These are phyloP conservation scores for Drosophila bocqueti DNA, from an alignment of 1,140 invertebrate genomes.

Conservation along the genomic window DNA sequence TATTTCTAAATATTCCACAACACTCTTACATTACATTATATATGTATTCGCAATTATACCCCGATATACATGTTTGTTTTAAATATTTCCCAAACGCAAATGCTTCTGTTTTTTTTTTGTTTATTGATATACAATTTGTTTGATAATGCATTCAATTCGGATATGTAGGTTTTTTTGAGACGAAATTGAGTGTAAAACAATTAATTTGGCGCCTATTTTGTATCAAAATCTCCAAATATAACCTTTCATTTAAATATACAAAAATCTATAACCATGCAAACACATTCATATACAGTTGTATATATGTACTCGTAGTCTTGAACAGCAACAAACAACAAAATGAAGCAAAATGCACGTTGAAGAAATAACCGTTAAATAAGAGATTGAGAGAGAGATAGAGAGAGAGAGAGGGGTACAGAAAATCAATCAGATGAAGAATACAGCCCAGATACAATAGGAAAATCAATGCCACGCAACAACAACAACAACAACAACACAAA, in stretches of 20 bases:
- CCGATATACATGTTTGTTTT: background rate
- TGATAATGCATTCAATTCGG: constrained; percentile 3
- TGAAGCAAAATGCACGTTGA: constrained; percentile 22
- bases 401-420: background rate
- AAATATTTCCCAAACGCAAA: background rate
- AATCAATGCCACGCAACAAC: constrained; percentile 11
- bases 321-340: constrained; percentile 15
- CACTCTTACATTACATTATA: constrained; percentile 3
- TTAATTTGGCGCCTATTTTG: constrained; percentile 23
- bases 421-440: constrained; percentile 1
- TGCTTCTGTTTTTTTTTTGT: background rate
- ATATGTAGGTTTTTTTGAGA: background rate
- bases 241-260: constrained; percentile 7
- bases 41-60: constrained; percentile 1
- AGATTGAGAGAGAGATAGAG: constrained; percentile 4
- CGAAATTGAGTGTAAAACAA: background rate
- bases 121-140: background rate
- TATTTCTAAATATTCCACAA: constrained; percentile 3
- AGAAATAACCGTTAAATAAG: constrained; percentile 4
- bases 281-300: constrained; percentile 37
- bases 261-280: constrained; percentile 10
- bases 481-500: constrained; percentile 2
- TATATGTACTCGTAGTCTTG: constrained; percentile 33
- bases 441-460: background rate
- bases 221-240: constrained; percentile 35